Conservation (phyloP, 1,140 invertebrate species). For the Drosophila sproati region DNA sequence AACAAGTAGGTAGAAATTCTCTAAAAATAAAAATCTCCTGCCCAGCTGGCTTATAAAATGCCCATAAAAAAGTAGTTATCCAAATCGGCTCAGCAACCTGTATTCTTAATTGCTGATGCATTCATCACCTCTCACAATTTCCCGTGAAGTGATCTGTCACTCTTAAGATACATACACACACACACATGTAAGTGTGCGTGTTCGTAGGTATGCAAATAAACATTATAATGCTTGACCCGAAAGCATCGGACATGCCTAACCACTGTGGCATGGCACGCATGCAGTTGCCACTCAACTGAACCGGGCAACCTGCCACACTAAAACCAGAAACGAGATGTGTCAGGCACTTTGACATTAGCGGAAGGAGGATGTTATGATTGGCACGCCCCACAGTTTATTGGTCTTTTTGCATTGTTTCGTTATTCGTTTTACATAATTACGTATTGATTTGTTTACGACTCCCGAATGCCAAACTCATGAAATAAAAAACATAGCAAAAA, state of each 20-base stretch:
- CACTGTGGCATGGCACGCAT: not conserved
- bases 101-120: constrained; percentile 21
- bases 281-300: too few species aligned
- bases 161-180: too few species aligned
- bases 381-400: not conserved
- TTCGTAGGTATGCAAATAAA: too few species aligned
- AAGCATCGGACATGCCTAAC: not conserved
- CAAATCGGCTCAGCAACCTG: not conserved
- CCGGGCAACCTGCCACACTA: not conserved
- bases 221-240: too few species aligned
- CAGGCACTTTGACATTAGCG: not conserved
- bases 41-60: not conserved
- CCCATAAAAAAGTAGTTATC: not conserved
- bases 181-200: too few species aligned
- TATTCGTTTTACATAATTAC: constrained; percentile 4
- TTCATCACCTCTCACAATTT: constrained; percentile 11
- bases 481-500: constrained; percentile 3
- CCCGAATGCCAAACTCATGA: constrained; percentile 19
- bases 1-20: not conserved
- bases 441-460: constrained; percentile 25
- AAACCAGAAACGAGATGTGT: not conserved
- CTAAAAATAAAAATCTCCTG: not conserved
- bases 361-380: constrained; percentile 8
- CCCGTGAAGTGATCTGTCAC: too few species aligned
- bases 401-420: not conserved